A percentile compares a stretch with the other conserved stretches of the same genome.
These are phyloP conservation scores for Bombus fervidus DNA, from an alignment of 1,140 invertebrate species.

Conservation along the genomic window DNA sequence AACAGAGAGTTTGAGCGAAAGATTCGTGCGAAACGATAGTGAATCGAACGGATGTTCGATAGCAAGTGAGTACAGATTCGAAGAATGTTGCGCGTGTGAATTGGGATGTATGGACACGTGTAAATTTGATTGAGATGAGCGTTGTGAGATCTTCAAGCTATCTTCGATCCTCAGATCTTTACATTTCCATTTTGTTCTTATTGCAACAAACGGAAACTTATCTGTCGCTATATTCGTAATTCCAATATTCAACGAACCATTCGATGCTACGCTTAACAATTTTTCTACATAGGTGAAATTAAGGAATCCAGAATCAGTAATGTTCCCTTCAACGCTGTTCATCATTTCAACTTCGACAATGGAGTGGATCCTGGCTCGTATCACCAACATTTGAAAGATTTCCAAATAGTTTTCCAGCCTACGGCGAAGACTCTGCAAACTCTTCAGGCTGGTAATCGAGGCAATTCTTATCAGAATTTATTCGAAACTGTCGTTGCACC, in stretches of 20 bases:
- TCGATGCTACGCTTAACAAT: neutral
- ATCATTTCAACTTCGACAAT: conserved; percentile 64
- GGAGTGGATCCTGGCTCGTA: conserved; percentile 28
- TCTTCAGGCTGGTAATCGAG: neutral
- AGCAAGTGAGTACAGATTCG: neutral
- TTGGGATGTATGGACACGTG: too few relatives aligned
- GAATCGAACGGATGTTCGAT: neutral
- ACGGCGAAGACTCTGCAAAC: neutral
- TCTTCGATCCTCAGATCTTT: too few relatives aligned
- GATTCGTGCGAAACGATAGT: neutral
- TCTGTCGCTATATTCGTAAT: too few relatives aligned
- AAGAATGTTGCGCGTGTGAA: too few relatives aligned
- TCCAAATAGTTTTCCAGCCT: conserved; percentile 4
- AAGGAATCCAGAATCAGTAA: conserved; percentile 43
- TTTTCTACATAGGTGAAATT: conserved; percentile 62
- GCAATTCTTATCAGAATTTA: neutral
- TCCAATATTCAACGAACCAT: neutral
- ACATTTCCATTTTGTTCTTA: too few relatives aligned
- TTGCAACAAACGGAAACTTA: too few relatives aligned
- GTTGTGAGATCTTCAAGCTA: too few relatives aligned
- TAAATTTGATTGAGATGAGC: too few relatives aligned
- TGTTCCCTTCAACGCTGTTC: conserved; percentile 65
- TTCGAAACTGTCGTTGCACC: neutral
- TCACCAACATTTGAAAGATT: conserved; percentile 5
- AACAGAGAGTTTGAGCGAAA: neutral